Evolutionary conservation across 2,888 invertebrate genomes (phyloP).

Genomic region (Physocephala rufipes): DNA sequence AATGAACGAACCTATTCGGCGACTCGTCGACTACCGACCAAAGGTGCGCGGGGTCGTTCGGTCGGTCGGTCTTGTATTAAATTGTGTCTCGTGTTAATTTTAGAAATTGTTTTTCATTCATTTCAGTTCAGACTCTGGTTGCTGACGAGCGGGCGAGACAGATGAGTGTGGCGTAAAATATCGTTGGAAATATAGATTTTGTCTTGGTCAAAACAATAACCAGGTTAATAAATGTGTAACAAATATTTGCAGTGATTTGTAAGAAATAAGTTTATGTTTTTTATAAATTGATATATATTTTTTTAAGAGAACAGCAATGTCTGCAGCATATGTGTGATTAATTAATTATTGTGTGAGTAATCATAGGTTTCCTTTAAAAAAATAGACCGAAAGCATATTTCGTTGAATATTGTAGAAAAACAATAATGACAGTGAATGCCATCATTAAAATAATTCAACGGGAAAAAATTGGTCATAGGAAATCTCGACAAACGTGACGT

Average conservation of each 20-base stretch:
- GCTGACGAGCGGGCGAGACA: conserved; percentile 52
- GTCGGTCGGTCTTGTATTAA: conserved; percentile 22
- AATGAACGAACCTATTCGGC: conserved; percentile 29
- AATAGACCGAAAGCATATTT: neutral
- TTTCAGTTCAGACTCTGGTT: conserved; percentile 61
- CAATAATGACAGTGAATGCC: neutral
- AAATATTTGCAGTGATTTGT: neutral
- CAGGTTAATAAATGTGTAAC: neutral
- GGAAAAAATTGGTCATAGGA: neutral
- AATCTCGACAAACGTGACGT: conserved; percentile 21
- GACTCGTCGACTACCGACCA: neutral
- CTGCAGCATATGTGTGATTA: neutral
- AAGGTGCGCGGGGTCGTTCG: too few species aligned
- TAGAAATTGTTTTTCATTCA: conserved; percentile 61
- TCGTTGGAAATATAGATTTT: conserved; percentile 19
- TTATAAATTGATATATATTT: too few species aligned
- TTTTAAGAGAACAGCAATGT: neutral
- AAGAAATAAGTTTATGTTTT: too few species aligned
- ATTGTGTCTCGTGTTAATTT: conserved; percentile 56
- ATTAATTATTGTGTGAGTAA: neutral
- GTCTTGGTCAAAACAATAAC: neutral
- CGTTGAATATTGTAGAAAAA: too few species aligned
- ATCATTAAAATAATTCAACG: conserved; percentile 5
- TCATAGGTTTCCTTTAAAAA: conserved; percentile 2
- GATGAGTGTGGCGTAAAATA: conserved; percentile 38